Conservation (phyloP, 2,113 vertebrate species). For the Amazona guildingii region DNA sequence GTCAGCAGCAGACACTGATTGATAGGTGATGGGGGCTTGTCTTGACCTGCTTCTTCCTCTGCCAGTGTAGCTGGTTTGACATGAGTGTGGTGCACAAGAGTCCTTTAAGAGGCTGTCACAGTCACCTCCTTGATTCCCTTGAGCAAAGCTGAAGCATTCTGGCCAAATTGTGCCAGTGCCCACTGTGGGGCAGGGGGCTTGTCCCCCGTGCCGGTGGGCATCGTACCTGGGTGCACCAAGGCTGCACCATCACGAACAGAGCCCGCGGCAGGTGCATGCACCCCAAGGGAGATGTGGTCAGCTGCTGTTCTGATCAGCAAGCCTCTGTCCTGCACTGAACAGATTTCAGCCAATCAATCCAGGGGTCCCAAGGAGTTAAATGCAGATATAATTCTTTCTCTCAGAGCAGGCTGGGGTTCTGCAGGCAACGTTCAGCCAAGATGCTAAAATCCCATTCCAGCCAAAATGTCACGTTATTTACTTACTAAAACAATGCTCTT, state of each 20-base stretch:
- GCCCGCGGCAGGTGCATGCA: rapidly evolving
- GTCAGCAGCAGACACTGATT: neutral
- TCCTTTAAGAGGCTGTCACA: neutral
- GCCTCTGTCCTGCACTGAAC: neutral
- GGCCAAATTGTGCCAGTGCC: no score
- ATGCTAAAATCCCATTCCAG: constrained; percentile 17
- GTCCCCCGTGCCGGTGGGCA: neutral
- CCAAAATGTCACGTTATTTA: constrained; percentile 59
- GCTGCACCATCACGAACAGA: neutral
- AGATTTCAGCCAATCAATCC: neutral
- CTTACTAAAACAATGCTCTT: constrained; percentile 65
- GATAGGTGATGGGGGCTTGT: neutral
- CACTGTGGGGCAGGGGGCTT: neutral
- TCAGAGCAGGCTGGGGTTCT: neutral
- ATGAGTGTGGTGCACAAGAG: neutral
- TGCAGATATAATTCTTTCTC: neutral
- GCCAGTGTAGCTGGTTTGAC: neutral
- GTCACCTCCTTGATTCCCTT: neutral
- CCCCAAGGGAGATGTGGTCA: neutral
- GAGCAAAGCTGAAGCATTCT: neutral
- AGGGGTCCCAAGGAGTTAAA: neutral
- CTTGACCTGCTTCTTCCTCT: neutral
- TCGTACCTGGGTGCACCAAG: rapidly evolving
- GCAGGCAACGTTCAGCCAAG: neutral
- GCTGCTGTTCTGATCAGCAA: neutral